phyloP scores from a whole-genome alignment of 2,113 vertebrate genomes.

The Oriolus oriolus region DNA sequence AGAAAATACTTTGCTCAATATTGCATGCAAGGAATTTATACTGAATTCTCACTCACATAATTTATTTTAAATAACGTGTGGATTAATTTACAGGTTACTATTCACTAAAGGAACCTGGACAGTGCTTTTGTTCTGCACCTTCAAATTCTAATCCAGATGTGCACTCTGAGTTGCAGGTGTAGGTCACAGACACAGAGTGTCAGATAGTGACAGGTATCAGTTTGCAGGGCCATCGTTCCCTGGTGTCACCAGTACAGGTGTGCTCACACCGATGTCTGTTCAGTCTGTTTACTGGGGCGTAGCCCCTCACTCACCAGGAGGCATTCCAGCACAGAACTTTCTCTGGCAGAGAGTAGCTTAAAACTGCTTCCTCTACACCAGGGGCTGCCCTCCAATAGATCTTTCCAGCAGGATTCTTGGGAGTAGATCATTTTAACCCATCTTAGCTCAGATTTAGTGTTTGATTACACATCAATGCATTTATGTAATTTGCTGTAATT shows the following conservation, averaged over 20 bases:
- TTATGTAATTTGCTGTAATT: neutral
- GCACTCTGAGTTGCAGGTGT: neutral
- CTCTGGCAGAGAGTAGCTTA: neutral
- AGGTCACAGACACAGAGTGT: neutral
- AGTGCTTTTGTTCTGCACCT: neutral
- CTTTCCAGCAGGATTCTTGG: neutral
- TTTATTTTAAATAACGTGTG: neutral
- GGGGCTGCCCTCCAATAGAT: neutral
- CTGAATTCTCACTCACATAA: neutral
- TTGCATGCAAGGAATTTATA: neutral
- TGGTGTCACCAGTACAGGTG: rapidly evolving
- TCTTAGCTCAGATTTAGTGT: neutral
- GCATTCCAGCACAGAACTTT: too few species aligned
- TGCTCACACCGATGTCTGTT: rapidly evolving
- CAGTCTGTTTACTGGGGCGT: rapidly evolving
- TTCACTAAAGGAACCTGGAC: neutral
- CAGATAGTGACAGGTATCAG: neutral
- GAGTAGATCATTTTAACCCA: neutral
- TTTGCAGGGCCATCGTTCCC: neutral
- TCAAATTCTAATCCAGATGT: neutral
- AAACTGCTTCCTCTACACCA: neutral
- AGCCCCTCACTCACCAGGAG: neutral
- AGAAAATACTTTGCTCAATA: neutral
- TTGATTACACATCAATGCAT: neutral
- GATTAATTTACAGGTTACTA: neutral